These are phyloP conservation scores for Actinernus sp. DNA, from an alignment of 92 coral and sea anemone genomes.

Conservation along the genomic window DNA sequence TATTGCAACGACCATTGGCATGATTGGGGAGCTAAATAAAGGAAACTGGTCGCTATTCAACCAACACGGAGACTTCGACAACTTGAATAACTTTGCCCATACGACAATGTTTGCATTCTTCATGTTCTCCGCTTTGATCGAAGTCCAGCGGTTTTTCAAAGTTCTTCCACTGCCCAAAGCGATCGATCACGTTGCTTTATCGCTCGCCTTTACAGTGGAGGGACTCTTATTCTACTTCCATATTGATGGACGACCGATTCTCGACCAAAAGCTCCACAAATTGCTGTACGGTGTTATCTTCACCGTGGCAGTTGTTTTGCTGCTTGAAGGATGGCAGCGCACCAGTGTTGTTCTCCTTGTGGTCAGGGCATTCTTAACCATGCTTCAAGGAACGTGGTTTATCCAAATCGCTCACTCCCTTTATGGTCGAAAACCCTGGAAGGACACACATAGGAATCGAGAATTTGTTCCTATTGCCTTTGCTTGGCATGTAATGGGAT, in stretches of 20 bases:
- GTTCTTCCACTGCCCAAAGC: conserved; percentile 27
- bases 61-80: conserved; percentile 18
- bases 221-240: conserved; percentile 60
- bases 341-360: conserved; percentile 28
- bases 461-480: conserved; percentile 49
- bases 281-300: conserved; percentile 44
- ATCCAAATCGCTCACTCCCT: conserved; percentile 64
- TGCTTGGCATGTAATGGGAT: conserved; percentile 57
- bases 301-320: conserved; percentile 25
- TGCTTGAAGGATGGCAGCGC: conserved; percentile 65
- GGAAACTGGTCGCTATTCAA: conserved; percentile 23
- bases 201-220: conserved; percentile 54
- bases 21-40: conserved; percentile 32
- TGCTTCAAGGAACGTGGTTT: conserved; percentile 72
- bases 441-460: conserved; percentile 38
- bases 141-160: conserved; percentile 42
- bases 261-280: conserved; percentile 51
- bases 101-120: conserved; percentile 55
- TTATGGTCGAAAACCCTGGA: conserved; percentile 60
- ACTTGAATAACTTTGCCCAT: conserved; percentile 65
- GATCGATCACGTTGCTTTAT: conserved; percentile 16
- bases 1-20: conserved; percentile 18
- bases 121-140: conserved; percentile 22
- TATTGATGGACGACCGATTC: conserved; percentile 44
- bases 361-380: conserved; percentile 34